Conservation (phyloP, 2,113 vertebrate genomes). For the Etheostoma spectabile region DNA sequence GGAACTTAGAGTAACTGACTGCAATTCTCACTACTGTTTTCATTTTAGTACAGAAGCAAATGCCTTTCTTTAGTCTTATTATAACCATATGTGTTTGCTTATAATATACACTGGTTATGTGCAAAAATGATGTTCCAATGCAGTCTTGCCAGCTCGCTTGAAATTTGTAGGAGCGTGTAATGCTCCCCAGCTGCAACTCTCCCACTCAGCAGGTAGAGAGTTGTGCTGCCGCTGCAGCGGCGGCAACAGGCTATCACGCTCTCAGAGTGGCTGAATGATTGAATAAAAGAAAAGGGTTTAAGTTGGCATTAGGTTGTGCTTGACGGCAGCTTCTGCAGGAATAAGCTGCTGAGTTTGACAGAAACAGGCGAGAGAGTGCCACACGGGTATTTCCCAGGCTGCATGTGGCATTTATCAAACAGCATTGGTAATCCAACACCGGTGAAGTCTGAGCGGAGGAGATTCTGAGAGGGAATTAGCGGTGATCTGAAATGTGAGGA, state of each 20-base stretch:
- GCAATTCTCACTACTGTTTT: constrained; percentile 7
- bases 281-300: constrained; percentile 56
- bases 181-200: constrained; percentile 67
- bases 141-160: constrained; percentile 13
- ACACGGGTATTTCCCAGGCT: constrained; percentile 65
- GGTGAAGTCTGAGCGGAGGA: constrained; percentile 53
- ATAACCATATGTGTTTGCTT: constrained; percentile 45
- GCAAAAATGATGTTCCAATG: constrained; percentile 46
- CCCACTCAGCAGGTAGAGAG: constrained; percentile 52
- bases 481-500: constrained; percentile 73
- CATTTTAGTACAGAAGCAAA: constrained; percentile 1
- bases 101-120: constrained; percentile 28
- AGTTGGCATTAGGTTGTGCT: constrained; percentile 36
- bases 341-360: constrained; percentile 55
- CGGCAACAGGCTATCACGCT: constrained; percentile 31
- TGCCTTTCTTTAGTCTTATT: constrained; percentile 15
- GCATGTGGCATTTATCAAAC: constrained; percentile 66
- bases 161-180: constrained; percentile 58
- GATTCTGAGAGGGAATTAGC: constrained; percentile 52
- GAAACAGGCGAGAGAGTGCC: constrained; percentile 18
- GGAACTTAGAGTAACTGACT: not conserved
- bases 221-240: constrained; percentile 47
- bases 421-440: constrained; percentile 63
- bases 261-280: constrained; percentile 27
- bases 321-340: constrained; percentile 47